Evolutionary conservation across 2,888 invertebrate species (phyloP).

Genomic region (Tachina grossa): DNA sequence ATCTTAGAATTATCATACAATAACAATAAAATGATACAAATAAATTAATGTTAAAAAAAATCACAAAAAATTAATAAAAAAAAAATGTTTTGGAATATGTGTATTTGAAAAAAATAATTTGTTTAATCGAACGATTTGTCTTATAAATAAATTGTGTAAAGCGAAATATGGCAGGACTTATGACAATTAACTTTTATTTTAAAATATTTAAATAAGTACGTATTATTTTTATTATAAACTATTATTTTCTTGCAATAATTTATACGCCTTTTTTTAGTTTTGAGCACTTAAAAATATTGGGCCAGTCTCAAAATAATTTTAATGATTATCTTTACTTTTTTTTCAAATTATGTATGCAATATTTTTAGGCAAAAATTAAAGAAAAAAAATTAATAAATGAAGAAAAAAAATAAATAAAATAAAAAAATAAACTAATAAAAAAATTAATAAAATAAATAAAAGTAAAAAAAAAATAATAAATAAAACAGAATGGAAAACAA

Average conservation of each 20-base stretch:
- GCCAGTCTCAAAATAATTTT: constrained; percentile 35
- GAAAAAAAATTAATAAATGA: constrained; percentile 4
- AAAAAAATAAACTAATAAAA: constrained; percentile 8
- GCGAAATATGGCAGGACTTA: not conserved
- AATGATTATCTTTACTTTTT: constrained; percentile 4
- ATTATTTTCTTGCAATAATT: constrained; percentile 4
- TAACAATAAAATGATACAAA: constrained; percentile 19
- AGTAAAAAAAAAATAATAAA: not conserved
- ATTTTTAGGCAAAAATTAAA: constrained; percentile 13
- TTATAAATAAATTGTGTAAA: not conserved
- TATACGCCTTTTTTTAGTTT: constrained; percentile 31
- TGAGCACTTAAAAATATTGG: constrained; percentile 22
- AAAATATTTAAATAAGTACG: constrained; percentile 18
- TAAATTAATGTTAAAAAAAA: constrained; percentile 21
- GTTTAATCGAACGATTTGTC: not conserved
- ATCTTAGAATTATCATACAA: constrained; percentile 55
- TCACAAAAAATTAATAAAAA: constrained; percentile 7
- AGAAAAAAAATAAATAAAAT: constrained; percentile 9
- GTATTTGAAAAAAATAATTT: constrained; percentile 13
- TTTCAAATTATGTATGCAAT: constrained; percentile 19
- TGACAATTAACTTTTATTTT: constrained; percentile 22
- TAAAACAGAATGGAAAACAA: constrained; percentile 17
- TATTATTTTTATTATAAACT: constrained; percentile 48
- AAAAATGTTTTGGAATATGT: not conserved
- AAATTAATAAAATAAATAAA: not conserved